Conservation (phyloP, 2,888 invertebrate genomes). For the Chrysomela aeneicollis region DNA sequence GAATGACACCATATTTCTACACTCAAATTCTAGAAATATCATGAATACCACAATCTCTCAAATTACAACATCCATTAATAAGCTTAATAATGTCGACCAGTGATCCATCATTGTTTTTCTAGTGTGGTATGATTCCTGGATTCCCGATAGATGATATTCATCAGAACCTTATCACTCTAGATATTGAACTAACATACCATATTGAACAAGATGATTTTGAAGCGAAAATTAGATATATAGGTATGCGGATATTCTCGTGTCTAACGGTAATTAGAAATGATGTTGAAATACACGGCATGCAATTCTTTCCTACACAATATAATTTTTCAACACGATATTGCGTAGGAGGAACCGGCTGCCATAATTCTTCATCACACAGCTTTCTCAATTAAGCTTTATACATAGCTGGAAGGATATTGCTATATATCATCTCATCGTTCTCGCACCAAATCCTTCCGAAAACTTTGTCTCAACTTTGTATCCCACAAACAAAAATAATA, state of each 20-base stretch:
- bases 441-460: not conserved
- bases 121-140: too few species aligned
- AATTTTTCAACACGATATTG: not conserved
- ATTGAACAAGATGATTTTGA: too few species aligned
- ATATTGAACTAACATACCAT: too few species aligned
- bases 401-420: not conserved
- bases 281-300: not conserved
- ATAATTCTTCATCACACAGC: slow-evolving; percentile 2
- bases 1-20: too few species aligned
- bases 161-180: too few species aligned
- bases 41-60: too few species aligned
- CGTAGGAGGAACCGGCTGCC: not conserved
- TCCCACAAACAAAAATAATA: not conserved
- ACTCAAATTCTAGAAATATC: too few species aligned
- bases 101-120: too few species aligned
- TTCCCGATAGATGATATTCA: too few species aligned
- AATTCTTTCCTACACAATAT: not conserved
- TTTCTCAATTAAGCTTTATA: not conserved
- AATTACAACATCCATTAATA: too few species aligned
- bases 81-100: too few species aligned
- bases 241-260: not conserved
- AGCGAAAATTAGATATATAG: too few species aligned
- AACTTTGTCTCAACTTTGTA: not conserved
- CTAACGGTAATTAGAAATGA: not conserved
- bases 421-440: not conserved